Evolutionary conservation across 2,113 vertebrate species (phyloP), one percentile per base, ranked within the genome.

Genomic region (Lophius piscatorius): DNA sequence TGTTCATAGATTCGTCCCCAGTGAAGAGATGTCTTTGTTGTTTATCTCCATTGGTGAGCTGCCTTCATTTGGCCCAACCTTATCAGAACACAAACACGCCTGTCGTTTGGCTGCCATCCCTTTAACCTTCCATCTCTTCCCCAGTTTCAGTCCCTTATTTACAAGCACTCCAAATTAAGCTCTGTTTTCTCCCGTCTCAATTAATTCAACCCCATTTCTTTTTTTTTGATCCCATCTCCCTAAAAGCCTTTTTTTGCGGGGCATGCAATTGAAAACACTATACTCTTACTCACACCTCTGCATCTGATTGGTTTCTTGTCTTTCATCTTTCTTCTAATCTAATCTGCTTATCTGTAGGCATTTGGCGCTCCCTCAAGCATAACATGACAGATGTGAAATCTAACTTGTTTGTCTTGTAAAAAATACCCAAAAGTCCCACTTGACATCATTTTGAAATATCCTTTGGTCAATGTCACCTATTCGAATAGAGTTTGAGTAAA

Each of bases 21-120:
- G 69, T 87, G 76, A 88, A 86, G 76, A 70, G 77, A 79, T 60
- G 74, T 64, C 87, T 91, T 88, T 91, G 90, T 88, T 83, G 75
- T 75, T 80, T 82, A 84, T 87, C 79, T 85, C 81, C 58, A 86
- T 82, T 88, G 82, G 84, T 83, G 82, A 81, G 85, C 82, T 64
- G 74, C 85, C 88, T 87, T 78, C 72, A 65, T 85, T 89, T 87
- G 86, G 85, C 86, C 78, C 62, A 42, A 81, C 28, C 76, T 85
- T 87, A 89, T 91, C 87, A 86, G 84, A 91, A 89, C 54, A 90
- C 88, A 91, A 91, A 90, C 88, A 91, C 81, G 80, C 88, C 89
- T 90, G 88, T 88, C 72, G 82, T 90, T 89, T 91, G 90, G 84
- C 81, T 23, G 18, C 68, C 42, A 36, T 76, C 86, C 78, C 78